Conservation (phyloP, 2,888 invertebrate genomes). For the Steinernema hermaphroditum region DNA sequence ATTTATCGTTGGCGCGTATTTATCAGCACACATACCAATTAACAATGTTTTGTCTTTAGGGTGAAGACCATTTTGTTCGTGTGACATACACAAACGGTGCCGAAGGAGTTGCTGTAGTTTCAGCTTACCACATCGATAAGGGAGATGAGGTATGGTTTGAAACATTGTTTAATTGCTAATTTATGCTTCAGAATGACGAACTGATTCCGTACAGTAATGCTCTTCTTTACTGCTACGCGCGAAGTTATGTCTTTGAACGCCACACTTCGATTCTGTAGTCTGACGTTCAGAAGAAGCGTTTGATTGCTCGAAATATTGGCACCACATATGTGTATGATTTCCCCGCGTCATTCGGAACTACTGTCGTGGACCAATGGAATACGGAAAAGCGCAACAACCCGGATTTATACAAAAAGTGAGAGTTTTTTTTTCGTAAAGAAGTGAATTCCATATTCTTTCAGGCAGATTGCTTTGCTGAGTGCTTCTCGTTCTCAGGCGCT, state of each 20-base stretch:
- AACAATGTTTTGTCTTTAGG: no score
- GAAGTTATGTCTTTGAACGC: neutral
- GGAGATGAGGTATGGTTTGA: slow-evolving; percentile 7
- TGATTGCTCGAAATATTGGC: slow-evolving; percentile 75
- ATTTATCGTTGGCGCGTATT: slow-evolving; percentile 69
- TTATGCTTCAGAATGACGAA: slow-evolving; percentile 3
- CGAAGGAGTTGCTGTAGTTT: slow-evolving; percentile 91
- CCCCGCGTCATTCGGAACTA: slow-evolving; percentile 96
- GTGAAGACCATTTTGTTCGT: slow-evolving; percentile 67
- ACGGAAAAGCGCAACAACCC: slow-evolving; percentile 41
- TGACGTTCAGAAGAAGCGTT: slow-evolving; percentile 94
- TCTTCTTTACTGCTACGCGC: neutral
- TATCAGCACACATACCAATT: no score
- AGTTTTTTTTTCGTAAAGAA: neutral
- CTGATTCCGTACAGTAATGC: slow-evolving; percentile 20
- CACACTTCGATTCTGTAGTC: slow-evolving; percentile 78
- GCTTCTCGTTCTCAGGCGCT: slow-evolving; percentile 42
- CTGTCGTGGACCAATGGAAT: slow-evolving; percentile 70
- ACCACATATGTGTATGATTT: slow-evolving; percentile 85
- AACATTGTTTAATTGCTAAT: no score
- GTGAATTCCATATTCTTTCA: no score
- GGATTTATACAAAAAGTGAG: slow-evolving; percentile 37
- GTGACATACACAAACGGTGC: slow-evolving; percentile 93
- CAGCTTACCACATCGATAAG: slow-evolving; percentile 85
- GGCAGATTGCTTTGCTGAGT: slow-evolving; percentile 37